Evolutionary conservation across 2,113 vertebrate species (phyloP).

Genomic region (Bos javanicus): DNA sequence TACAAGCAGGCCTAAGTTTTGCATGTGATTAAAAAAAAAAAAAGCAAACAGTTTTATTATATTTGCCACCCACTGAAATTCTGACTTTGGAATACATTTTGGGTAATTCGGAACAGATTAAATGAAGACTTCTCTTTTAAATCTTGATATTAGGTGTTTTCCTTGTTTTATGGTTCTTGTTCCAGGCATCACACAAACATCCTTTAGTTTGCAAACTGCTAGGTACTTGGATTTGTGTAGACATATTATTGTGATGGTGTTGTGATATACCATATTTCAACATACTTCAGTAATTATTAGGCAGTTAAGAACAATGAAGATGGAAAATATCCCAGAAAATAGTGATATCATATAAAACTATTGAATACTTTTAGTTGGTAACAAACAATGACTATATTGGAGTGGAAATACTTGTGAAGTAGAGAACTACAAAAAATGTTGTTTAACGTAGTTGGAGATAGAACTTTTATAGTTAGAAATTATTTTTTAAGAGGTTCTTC

Average conservation of each 20-base stretch:
- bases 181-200: neutral
- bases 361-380: neutral
- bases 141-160: neutral
- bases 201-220: neutral
- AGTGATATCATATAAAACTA: neutral
- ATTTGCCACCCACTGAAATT: conserved; percentile 1
- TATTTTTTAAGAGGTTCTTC: neutral
- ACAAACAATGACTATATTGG: neutral
- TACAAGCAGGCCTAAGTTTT: neutral
- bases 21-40: neutral
- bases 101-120: neutral
- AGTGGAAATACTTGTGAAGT: conserved; percentile 1
- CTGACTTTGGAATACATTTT: neutral
- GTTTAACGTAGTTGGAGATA: neutral
- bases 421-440: neutral
- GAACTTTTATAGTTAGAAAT: neutral
- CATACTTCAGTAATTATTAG: neutral
- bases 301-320: neutral
- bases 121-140: neutral
- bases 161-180: neutral
- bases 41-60: neutral
- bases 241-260: neutral
- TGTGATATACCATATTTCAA: neutral
- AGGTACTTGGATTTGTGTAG: neutral
- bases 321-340: neutral